phyloP scores from a whole-genome alignment of 2,888 invertebrate species.

The Lycaena phlaeas region DNA sequence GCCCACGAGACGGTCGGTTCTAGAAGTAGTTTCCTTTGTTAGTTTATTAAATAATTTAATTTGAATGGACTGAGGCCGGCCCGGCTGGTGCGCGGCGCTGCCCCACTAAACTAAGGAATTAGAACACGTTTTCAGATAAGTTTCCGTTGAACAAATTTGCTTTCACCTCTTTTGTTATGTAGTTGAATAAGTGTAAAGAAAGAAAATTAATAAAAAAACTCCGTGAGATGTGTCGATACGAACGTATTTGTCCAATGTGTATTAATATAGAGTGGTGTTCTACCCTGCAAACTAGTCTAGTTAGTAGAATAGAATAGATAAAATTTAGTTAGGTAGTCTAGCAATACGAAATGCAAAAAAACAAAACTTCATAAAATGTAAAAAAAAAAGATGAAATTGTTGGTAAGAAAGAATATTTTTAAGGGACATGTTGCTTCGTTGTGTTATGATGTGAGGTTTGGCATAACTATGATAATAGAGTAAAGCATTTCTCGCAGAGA shows the following conservation, averaged over 20 bases:
- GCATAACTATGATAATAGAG: conserved; percentile 71
- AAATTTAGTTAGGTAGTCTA: conserved; percentile 72
- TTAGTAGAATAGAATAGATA: conserved; percentile 73
- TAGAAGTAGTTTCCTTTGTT: conserved; percentile 68
- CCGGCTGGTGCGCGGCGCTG: conserved; percentile 33
- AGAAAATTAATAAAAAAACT: conserved; percentile 63
- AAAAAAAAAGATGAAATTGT: conserved; percentile 75
- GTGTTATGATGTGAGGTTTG: conserved; percentile 68
- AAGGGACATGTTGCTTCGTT: conserved; percentile 74
- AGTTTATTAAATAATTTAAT: conserved; percentile 72
- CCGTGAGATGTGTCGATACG: conserved; percentile 59
- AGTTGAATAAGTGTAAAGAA: conserved; percentile 69
- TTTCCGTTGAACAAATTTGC: conserved; percentile 68
- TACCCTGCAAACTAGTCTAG: conserved; percentile 73
- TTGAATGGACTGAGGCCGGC: conserved; percentile 66
- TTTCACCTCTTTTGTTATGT: conserved; percentile 72
- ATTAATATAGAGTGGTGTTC: conserved; percentile 71
- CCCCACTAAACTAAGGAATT: conserved; percentile 39
- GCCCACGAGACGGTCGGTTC: conserved; percentile 44
- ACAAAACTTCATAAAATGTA: conserved; percentile 70
- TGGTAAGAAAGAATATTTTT: conserved; percentile 77
- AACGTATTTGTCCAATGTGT: conserved; percentile 72
- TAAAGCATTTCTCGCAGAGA: conserved; percentile 65
- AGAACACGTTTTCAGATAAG: conserved; percentile 67
- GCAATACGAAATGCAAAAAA: conserved; percentile 75